Evolutionary conservation across 2,113 vertebrate species (phyloP).

Genomic region (Cavia porcellus): DNA sequence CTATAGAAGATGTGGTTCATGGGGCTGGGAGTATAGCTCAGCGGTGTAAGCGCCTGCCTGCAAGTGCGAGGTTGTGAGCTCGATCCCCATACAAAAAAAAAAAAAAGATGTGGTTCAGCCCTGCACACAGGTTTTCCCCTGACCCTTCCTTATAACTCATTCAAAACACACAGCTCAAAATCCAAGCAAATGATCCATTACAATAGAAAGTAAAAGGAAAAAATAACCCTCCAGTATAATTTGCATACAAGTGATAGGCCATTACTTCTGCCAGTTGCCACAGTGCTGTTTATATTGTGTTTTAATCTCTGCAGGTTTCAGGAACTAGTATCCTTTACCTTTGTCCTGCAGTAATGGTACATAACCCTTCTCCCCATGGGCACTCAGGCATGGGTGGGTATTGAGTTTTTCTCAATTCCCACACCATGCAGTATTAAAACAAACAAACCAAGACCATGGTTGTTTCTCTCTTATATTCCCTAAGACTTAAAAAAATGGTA

Average conservation of each 20-base stretch:
- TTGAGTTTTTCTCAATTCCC: slow-evolving; percentile 20
- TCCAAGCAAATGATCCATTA: slow-evolving; percentile 33
- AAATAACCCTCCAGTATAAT: background rate
- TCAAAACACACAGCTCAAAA: slow-evolving; percentile 45
- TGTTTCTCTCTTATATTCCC: background rate
- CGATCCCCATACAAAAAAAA: no score
- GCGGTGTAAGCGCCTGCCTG: no score
- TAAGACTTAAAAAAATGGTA: background rate
- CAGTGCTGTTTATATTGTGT: background rate
- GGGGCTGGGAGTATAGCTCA: no score
- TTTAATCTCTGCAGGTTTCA: background rate
- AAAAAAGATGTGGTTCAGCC: background rate
- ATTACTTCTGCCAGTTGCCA: background rate
- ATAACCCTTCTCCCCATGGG: background rate
- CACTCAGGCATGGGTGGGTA: background rate
- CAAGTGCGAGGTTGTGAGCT: no score
- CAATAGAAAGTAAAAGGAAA: background rate
- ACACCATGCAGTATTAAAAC: background rate
- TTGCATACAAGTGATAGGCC: background rate
- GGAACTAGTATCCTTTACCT: background rate
- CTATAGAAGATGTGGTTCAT: background rate
- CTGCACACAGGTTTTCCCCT: background rate
- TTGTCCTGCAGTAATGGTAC: background rate
- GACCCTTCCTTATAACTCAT: background rate
- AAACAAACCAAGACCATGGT: background rate